Percentiles rank a stretch among this genome's conserved stretches.
These are phyloP conservation scores for Stenurella melanura DNA, from an alignment of 2,888 invertebrate genomes.

Conservation along the genomic window DNA sequence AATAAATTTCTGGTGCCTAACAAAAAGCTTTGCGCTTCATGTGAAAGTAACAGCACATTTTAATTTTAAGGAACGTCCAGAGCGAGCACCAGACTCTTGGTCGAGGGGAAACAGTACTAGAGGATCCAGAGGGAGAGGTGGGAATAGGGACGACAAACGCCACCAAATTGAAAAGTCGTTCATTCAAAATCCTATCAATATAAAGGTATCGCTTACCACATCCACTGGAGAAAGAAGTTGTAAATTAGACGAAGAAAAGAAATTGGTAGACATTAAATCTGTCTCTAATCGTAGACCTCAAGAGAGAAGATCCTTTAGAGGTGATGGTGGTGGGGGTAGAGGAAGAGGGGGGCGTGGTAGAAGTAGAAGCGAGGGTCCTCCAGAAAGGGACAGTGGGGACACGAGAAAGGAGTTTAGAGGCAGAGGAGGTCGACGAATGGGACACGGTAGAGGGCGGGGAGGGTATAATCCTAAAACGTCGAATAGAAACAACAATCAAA, in stretches of 20 bases:
- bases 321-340: neutral
- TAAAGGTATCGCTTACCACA: conserved; percentile 63
- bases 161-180: conserved; percentile 16
- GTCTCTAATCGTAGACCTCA: conserved; percentile 46
- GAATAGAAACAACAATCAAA: conserved; percentile 9
- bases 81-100: conserved; percentile 8
- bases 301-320: conserved; percentile 27
- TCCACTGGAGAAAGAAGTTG: conserved; percentile 64
- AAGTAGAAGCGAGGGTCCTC: conserved; percentile 30
- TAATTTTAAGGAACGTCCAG: neutral
- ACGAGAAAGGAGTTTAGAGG: conserved; percentile 34
- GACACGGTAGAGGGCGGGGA: conserved; percentile 26
- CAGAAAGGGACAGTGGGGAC: conserved; percentile 29
- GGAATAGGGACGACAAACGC: too few relatives aligned
- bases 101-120: conserved; percentile 34
- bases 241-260: conserved; percentile 57
- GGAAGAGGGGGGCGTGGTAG: conserved; percentile 7
- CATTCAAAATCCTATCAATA: conserved; percentile 60
- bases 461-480: conserved; percentile 24
- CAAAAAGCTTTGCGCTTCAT: too few relatives aligned
- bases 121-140: conserved; percentile 41
- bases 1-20: too few relatives aligned
- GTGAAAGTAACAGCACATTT: too few relatives aligned
- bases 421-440: conserved; percentile 27
- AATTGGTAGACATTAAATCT: conserved; percentile 55